phyloP scores from a whole-genome alignment of 2,113 vertebrate species.

The Clinocottus analis region DNA sequence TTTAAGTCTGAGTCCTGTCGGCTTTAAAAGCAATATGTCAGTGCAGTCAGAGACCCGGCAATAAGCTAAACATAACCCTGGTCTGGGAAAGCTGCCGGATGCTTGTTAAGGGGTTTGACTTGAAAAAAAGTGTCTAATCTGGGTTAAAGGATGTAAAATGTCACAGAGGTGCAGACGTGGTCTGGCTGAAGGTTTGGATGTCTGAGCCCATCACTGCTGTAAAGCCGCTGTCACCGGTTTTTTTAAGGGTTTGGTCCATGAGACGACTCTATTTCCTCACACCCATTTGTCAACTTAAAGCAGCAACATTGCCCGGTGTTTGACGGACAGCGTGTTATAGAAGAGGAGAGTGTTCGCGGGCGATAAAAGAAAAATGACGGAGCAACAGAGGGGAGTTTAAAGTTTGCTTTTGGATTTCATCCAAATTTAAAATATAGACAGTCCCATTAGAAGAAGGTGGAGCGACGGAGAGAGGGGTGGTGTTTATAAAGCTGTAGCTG shows the following conservation, averaged over 20 bases:
- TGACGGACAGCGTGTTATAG: constrained; percentile 28
- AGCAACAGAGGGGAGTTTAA: constrained; percentile 37
- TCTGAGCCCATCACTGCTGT: constrained; percentile 8
- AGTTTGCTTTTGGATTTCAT: constrained; percentile 65
- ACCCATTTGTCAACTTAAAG: constrained; percentile 63
- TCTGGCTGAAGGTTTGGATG: constrained; percentile 30
- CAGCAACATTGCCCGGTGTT: constrained; percentile 29
- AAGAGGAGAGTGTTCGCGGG: constrained; percentile 44
- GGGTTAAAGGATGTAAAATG: constrained; percentile 58
- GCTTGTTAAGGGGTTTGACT: constrained; percentile 53
- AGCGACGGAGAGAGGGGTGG: constrained; percentile 1
- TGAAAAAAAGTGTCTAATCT: constrained; percentile 48
- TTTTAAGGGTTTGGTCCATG: constrained; percentile 60
- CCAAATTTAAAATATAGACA: constrained; percentile 69
- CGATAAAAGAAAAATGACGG: constrained; percentile 70
- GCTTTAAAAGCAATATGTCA: constrained; percentile 56
- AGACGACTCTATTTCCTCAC: constrained; percentile 58
- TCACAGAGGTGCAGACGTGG: constrained; percentile 34
- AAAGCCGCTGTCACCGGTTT: constrained; percentile 40
- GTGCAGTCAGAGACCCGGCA: constrained; percentile 39
- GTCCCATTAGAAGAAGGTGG: constrained; percentile 50
- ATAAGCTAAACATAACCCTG: constrained; percentile 53
- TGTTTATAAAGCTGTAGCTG: no score
- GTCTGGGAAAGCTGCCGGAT: constrained; percentile 46
- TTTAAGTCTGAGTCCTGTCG: constrained; percentile 39